Evolutionary conservation across 2,888 invertebrate genomes (phyloP), one percentile per base, ranked within the genome.

Genomic region (Cecidostiba fungosa): DNA sequence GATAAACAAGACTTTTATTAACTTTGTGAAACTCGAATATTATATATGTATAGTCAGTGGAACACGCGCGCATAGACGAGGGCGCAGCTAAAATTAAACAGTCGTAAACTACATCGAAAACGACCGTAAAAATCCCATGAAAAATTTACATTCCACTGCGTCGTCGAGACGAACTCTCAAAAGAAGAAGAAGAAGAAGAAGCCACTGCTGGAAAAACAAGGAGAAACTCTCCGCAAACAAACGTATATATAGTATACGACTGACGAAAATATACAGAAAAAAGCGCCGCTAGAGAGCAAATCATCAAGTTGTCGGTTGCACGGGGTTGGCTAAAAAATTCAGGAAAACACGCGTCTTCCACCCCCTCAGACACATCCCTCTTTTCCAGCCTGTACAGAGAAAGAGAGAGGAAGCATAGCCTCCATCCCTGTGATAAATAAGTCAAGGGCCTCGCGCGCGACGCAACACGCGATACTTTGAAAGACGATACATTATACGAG

Each of bases 381-480:
- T 50, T 50, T 36, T 47, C 59, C 16, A 66, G 26, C 39, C 72
- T n/a, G 72, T 23, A 43, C 39, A 50, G 29, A 47, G 32, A 5
- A 16, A 62, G 39, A 23, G 66, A 19, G 32, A 39, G 39, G n/a
- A 23, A 26, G 72, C 23, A 43, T 39, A 43, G 43, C 43, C n/a
- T 29, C 8, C 10, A 19, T 36, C 19, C 19, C 62, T 32, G 62
- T 85, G 82, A 85, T 82, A 85, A 82, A 82, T 85, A 85, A 85
- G 77, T 85, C 85, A 85, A 78, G 78, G 77, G 50, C 23, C 77
- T 36, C 66, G 72, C 81, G 23, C 66, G 66, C 26, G 14, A 14
- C 43, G 69, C 6, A 66, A 43, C 82, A 74, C 43, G 83, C 47
- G 81, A 84, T 80, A 69, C 69, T 84, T 84, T 80, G 85, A 81